phyloP scores from a whole-genome alignment of 2,113 vertebrate species.

The Proterorhinus semilunaris region DNA sequence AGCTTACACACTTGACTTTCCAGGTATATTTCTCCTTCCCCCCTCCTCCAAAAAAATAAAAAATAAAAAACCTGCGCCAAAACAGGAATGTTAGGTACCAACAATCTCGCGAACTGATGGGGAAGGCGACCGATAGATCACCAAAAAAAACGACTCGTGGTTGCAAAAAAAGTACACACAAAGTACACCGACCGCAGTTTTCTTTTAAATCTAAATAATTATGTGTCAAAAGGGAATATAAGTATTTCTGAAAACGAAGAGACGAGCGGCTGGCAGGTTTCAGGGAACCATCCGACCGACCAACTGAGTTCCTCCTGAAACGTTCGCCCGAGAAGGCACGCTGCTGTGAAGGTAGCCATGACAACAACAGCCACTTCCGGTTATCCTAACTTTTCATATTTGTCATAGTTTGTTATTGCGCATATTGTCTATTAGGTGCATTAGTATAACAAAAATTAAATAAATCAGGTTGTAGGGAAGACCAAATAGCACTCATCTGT shows the following conservation, averaged over 20 bases:
- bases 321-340: too few species aligned
- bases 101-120: not conserved
- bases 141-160: not conserved
- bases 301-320: too few species aligned
- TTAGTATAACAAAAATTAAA: too few species aligned
- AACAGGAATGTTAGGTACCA: not conserved
- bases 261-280: not conserved
- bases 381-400: not conserved
- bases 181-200: not conserved
- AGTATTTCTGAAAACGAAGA: not conserved
- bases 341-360: too few species aligned
- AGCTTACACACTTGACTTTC: not conserved
- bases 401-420: too few species aligned
- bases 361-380: not conserved
- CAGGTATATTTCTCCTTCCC: not conserved
- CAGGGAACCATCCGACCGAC: not conserved
- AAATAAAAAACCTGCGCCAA: not conserved
- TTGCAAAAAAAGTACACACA: not conserved
- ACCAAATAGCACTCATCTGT: too few species aligned
- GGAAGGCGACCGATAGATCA: not conserved
- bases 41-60: not conserved
- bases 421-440: too few species aligned
- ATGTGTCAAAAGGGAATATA: too few species aligned
- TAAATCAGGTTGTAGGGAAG: too few species aligned
- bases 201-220: not conserved